Evolutionary conservation across 2,797 vertebrate species (phyloP), one percentile per base, ranked within the genome.

Genomic region (Sphaeramia orbicularis): DNA sequence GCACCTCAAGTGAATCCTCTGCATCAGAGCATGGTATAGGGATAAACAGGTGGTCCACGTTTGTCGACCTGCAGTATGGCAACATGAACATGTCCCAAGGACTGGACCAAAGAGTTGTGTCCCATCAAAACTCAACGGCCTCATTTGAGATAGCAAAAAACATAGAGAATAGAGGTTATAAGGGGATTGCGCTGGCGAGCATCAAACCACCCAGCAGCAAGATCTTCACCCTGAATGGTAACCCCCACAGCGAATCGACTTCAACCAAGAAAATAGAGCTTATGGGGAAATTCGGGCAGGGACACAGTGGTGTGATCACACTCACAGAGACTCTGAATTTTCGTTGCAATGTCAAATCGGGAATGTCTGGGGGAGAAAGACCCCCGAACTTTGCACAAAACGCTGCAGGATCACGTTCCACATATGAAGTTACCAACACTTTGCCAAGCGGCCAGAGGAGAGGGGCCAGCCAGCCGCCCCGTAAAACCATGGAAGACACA

Each of bases 41-140:
- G 42, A 88, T 96, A 24, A 96, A 95, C 89, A 94, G 95, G 54
- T 97, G 96, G 96, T 96, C 98, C 42, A 93, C 96, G 14, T 96
- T 96, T 78, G 92, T 98, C 73, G 97, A 97, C 91, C 92, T 97
- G 54, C 96, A 97, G 82, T 97, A 96, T 64, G 95, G 94, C 50
- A 91, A 92, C 1, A 75, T 95, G 19, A 89, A 92, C 3, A 76
- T 89, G 64, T 92, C 94, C 11, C 93, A 90, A 54, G 92, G 87
- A 43, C 82, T 93, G 48, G 95, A 95, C 56, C 92, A 94, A 63
- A 89, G 86, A 60, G 73, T 93, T 59, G 72, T 90, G 76, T 71
- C 93, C 35, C 84, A 84, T 50, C 87, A 88, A 71, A 91, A 83
- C 69, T 60, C 90, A 1, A 72, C 77, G 6, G 84, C 92, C 13